phyloP scores from a whole-genome alignment of 2,113 vertebrate genomes.

The Lophochroa leadbeateri region DNA sequence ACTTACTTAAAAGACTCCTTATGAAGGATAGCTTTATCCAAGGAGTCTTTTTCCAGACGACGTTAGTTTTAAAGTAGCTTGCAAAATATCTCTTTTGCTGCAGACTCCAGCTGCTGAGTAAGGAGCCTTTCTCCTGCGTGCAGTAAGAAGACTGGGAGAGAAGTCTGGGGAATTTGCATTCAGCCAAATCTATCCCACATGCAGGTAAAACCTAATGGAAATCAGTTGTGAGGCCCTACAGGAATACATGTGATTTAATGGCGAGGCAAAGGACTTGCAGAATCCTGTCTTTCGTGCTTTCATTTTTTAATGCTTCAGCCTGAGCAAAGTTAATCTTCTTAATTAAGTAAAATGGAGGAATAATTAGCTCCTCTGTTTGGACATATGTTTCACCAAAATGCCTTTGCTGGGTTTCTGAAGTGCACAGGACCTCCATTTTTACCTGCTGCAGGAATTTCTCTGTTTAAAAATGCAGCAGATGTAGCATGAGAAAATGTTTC shows the following conservation, averaged over 20 bases:
- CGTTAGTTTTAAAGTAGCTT: not conserved
- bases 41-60: not conserved
- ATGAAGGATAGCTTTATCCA: constrained; percentile 4
- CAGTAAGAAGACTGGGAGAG: not conserved
- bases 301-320: constrained; percentile 26
- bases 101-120: constrained; percentile 54
- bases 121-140: constrained; percentile 43
- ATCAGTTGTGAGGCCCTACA: constrained; percentile 21
- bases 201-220: constrained; percentile 55
- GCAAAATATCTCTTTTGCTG: not conserved
- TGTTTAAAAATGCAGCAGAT: not conserved
- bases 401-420: not conserved
- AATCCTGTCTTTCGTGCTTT: not conserved
- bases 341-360: constrained; percentile 40
- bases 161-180: constrained; percentile 21
- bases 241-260: constrained; percentile 27
- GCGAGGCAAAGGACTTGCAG: constrained; percentile 2
- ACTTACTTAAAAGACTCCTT: constrained; percentile 47
- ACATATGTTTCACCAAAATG: not conserved
- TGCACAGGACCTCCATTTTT: not conserved
- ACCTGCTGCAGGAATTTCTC: not conserved
- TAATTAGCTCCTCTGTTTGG: not conserved
- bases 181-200: constrained; percentile 66
- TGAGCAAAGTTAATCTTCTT: constrained; percentile 48
- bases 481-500: not conserved